These are phyloP conservation scores for Paratilapia polleni DNA, from an alignment of 2,113 vertebrate species.

Conservation along the genomic window DNA sequence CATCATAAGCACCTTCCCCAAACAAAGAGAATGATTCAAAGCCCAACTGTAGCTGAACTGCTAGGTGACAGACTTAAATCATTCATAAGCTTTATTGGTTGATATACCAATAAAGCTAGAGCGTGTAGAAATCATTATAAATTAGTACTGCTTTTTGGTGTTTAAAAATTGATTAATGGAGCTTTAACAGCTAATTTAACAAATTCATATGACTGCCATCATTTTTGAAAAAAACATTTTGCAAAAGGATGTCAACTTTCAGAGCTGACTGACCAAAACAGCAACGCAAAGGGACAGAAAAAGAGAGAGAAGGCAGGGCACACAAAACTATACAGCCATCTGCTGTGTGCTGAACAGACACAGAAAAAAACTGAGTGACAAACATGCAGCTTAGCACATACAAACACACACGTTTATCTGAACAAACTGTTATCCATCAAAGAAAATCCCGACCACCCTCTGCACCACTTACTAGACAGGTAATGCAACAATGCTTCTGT, in stretches of 20 bases:
- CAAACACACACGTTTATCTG: neutral
- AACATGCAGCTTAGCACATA: slow-evolving; percentile 24
- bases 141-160: neutral
- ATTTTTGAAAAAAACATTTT: neutral
- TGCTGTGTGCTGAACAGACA: slow-evolving; percentile 38
- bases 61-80: too few species aligned
- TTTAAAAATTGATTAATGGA: slow-evolving; percentile 24
- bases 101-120: neutral
- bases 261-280: neutral
- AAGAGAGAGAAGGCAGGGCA: slow-evolving; percentile 1
- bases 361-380: slow-evolving; percentile 20
- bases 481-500: neutral
- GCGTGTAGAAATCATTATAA: neutral
- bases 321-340: slow-evolving; percentile 23
- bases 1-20: too few species aligned
- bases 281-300: slow-evolving; percentile 18
- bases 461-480: too few species aligned
- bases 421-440: neutral
- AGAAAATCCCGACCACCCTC: neutral
- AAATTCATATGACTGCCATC: neutral
- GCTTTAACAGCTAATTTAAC: slow-evolving; percentile 19
- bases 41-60: too few species aligned
- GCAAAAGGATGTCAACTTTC: neutral
- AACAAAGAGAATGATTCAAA: too few species aligned
- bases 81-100: neutral